Percentiles rank a stretch among this genome's conserved stretches.
phyloP scores from a whole-genome alignment of 1,140 invertebrate genomes.

The Linepithema humile region DNA sequence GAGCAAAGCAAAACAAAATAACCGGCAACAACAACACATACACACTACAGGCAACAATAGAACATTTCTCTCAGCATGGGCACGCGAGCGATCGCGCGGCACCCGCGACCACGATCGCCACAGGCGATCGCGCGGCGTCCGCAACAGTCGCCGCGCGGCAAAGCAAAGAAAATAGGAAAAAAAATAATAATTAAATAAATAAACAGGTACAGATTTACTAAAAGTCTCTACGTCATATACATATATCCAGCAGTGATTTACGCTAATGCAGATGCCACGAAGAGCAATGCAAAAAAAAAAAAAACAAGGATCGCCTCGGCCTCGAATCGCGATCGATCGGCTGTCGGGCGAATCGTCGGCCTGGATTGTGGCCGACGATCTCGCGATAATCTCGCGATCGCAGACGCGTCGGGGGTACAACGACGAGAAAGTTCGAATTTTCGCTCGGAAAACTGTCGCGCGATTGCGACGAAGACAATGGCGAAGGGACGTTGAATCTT shows the following conservation, averaged over 20 bases:
- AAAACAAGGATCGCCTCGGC: conserved; percentile 54
- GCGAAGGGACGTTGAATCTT: not conserved
- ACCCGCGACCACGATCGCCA: conserved; percentile 39
- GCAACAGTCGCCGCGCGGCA: conserved; percentile 51
- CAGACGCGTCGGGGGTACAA: not conserved
- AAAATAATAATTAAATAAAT: not conserved
- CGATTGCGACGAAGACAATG: not conserved
- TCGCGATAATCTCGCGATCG: conserved; percentile 1
- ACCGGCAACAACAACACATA: conserved; percentile 79
- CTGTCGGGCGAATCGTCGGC: not conserved
- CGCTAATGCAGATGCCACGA: conserved; percentile 70
- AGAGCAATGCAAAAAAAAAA: conserved; percentile 59
- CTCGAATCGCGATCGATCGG: conserved; percentile 32
- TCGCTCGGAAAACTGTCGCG: not conserved
- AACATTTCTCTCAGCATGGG: conserved; percentile 70
- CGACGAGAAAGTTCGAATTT: not conserved
- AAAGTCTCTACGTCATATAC: conserved; percentile 70
- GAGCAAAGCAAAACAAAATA: conserved; percentile 64
- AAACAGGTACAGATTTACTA: conserved; percentile 48
- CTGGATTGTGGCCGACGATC: not conserved
- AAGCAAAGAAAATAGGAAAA: conserved; percentile 31
- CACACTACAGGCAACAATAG: conserved; percentile 79
- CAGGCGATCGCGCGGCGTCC: not conserved
- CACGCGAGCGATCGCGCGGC: conserved; percentile 50
- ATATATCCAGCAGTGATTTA: conserved; percentile 69